These are phyloP conservation scores for Neopelma chrysocephalum DNA, from an alignment of 2,797 vertebrate genomes.

Conservation along the genomic window DNA sequence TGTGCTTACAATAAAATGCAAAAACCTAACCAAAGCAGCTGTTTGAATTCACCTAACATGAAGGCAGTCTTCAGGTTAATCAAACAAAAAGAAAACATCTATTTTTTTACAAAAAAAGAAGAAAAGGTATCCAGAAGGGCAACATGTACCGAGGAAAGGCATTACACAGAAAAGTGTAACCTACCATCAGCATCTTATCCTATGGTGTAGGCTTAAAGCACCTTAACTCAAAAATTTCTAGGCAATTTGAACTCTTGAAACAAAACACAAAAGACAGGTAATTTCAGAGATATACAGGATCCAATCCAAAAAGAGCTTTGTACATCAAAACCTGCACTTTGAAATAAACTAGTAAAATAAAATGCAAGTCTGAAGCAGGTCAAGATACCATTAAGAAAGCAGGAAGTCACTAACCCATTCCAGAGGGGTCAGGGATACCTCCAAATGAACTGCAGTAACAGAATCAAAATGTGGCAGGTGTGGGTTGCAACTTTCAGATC, in stretches of 20 bases:
- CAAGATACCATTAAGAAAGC: conserved; percentile 7
- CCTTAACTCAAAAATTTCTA: not conserved
- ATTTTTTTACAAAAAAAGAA: not conserved
- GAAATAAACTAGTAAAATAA: conserved; percentile 17
- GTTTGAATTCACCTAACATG: not conserved
- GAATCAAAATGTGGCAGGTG: not conserved
- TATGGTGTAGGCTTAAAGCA: not conserved
- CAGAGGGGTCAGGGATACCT: not conserved
- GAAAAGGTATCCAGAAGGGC: not conserved
- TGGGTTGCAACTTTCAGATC: not conserved
- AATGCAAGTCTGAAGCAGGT: conserved; percentile 12
- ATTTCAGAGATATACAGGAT: conserved; percentile 50
- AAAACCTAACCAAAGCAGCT: conserved; percentile 3
- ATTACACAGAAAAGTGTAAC: not conserved
- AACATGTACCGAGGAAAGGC: not conserved
- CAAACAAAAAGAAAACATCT: not conserved
- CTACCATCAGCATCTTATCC: not conserved
- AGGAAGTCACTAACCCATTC: conserved; percentile 10
- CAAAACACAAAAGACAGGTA: conserved; percentile 35
- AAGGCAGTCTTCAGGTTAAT: not conserved
- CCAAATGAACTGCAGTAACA: not conserved
- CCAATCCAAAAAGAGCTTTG: not conserved
- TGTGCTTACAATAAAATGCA: not conserved
- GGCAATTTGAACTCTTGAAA: not conserved
- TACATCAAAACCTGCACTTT: not conserved